These are phyloP conservation scores for Tarsius wallacei DNA, from an alignment of 2,797 vertebrate species.

Conservation along the genomic window DNA sequence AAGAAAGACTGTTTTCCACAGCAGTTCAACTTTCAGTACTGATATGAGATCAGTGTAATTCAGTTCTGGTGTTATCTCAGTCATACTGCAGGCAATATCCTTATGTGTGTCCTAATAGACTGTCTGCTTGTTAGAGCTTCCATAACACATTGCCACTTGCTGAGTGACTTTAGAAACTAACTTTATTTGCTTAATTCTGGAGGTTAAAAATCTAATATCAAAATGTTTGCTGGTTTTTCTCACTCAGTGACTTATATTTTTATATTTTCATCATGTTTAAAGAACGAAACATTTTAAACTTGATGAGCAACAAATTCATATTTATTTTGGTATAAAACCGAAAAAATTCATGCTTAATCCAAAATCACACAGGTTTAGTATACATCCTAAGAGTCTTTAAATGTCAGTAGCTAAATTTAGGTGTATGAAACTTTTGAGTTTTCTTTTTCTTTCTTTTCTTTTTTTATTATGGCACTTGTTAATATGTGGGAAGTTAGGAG, in stretches of 20 bases:
- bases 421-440: not conserved
- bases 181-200: not conserved
- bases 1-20: not conserved
- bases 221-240: not conserved
- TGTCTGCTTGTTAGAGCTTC: not conserved
- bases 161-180: not conserved
- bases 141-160: not conserved
- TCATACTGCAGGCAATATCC: not conserved
- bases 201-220: not conserved
- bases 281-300: not conserved
- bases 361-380: not conserved
- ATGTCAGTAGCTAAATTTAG: not conserved
- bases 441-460: not conserved
- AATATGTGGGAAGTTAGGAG: not conserved
- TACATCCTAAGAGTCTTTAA: not conserved
- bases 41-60: not conserved
- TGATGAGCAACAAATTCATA: not conserved
- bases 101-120: not conserved
- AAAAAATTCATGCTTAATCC: not conserved
- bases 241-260: not conserved
- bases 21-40: not conserved
- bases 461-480: not conserved
- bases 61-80: not conserved
- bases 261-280: not conserved
- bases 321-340: not conserved